A percentile compares a stretch with the other conserved stretches of the same genome.
Conservation (phyloP, 2,888 invertebrate genomes). For the Andrena camellia region DNA sequence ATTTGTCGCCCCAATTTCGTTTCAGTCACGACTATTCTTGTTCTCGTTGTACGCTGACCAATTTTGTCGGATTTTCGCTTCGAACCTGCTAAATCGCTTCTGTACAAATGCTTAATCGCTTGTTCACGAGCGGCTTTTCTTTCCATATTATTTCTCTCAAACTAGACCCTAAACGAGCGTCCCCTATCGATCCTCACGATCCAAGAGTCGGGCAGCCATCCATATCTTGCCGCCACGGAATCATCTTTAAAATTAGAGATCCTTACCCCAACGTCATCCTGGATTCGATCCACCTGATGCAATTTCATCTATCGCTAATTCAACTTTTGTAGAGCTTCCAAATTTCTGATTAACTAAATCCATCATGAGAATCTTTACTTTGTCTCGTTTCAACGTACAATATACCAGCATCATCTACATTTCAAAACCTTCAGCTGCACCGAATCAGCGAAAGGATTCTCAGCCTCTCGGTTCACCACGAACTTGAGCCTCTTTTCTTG, state of each 20-base stretch:
- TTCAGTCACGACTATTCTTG: constrained; percentile 17
- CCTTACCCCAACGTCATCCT: constrained; percentile 33
- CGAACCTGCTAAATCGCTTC: constrained; percentile 54
- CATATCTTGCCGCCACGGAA: constrained; percentile 14
- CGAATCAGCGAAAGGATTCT: too few species aligned
- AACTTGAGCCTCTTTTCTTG: too few species aligned
- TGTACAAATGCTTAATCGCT: constrained; percentile 59
- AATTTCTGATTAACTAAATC: neutral
- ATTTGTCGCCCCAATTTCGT: neutral
- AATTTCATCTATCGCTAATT: neutral
- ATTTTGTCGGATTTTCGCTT: constrained; percentile 36
- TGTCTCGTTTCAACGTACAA: neutral
- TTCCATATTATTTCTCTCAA: constrained; percentile 24
- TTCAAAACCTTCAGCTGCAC: too few species aligned
- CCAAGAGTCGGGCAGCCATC: neutral
- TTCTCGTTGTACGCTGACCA: constrained; percentile 36
- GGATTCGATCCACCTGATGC: constrained; percentile 45
- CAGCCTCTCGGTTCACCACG: too few species aligned
- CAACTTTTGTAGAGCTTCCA: constrained; percentile 44
- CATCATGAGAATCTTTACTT: neutral
- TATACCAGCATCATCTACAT: neutral
- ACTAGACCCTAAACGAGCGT: constrained; percentile 49
- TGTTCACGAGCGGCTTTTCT: constrained; percentile 44
- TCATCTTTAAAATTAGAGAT: constrained; percentile 57
- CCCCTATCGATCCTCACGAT: neutral